Evolutionary conservation across 2,888 invertebrate genomes (phyloP).

Genomic region (Pegoplata infirma): DNA sequence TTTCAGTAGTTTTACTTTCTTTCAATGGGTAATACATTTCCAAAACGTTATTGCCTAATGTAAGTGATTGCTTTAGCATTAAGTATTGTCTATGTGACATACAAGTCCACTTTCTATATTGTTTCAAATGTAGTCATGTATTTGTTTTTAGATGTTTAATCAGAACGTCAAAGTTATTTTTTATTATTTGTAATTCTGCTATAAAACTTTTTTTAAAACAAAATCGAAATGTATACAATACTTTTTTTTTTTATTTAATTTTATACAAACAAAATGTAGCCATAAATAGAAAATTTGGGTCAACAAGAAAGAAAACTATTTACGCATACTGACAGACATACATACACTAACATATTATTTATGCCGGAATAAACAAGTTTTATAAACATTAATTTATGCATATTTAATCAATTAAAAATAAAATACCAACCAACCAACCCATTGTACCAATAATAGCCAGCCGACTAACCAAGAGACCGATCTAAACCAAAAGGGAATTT

Average conservation of each 20-base stretch:
- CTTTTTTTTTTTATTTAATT: not conserved
- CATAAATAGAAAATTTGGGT: conserved; percentile 46
- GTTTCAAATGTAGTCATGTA: not conserved
- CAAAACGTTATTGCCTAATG: too few species aligned
- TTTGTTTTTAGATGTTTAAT: conserved; percentile 4
- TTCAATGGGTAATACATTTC: too few species aligned
- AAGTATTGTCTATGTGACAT: not conserved
- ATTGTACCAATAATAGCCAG: not conserved
- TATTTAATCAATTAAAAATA: conserved; percentile 26
- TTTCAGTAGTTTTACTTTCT: too few species aligned
- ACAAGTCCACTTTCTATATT: conserved; percentile 13
- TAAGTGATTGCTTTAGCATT: not conserved
- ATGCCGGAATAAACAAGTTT: conserved; percentile 23
- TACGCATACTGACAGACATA: conserved; percentile 20
- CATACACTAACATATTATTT: not conserved
- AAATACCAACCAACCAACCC: not conserved
- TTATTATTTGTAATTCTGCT: conserved; percentile 1
- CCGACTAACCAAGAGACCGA: not conserved
- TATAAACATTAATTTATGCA: conserved; percentile 28
- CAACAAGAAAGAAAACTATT: conserved; percentile 53
- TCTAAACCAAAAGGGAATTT: conserved; percentile 9
- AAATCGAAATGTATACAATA: conserved; percentile 1
- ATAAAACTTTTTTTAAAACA: not conserved
- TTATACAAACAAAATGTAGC: not conserved
- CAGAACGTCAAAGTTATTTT: conserved; percentile 18